Evolutionary conservation across 2,113 vertebrate genomes (phyloP).

Genomic region (Gavia stellata): DNA sequence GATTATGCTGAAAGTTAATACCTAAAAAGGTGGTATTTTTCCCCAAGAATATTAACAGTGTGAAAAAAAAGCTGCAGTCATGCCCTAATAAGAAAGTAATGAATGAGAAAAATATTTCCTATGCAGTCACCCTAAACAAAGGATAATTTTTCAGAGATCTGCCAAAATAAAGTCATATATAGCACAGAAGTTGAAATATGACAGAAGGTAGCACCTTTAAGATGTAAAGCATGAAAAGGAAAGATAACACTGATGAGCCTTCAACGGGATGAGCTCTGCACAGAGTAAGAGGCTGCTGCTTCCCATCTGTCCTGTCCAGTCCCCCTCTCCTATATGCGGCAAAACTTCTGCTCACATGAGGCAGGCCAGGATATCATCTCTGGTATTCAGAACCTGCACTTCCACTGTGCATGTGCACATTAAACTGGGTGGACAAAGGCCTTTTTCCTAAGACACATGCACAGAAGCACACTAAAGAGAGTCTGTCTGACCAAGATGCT

Average conservation of each 20-base stretch:
- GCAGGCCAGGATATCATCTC: background rate
- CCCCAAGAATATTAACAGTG: background rate
- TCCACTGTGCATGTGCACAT: background rate
- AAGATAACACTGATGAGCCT: background rate
- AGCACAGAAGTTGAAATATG: background rate
- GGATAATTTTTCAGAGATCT: background rate
- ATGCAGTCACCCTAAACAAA: background rate
- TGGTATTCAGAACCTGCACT: background rate
- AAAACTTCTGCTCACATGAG: background rate
- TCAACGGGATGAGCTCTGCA: background rate
- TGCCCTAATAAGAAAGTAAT: background rate
- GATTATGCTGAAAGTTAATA: background rate
- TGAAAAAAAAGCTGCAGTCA: background rate
- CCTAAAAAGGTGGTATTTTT: background rate
- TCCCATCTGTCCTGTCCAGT: accelerated
- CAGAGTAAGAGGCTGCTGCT: background rate
- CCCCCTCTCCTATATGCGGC: background rate
- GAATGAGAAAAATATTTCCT: background rate
- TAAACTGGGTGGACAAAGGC: background rate
- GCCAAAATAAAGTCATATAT: background rate
- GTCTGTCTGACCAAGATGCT: background rate
- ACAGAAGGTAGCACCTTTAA: background rate
- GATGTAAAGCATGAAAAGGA: background rate
- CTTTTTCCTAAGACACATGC: background rate
- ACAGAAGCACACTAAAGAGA: background rate